Percentiles rank a stretch among this genome's conserved stretches.
Conservation (phyloP, 2,888 invertebrate species). For the Tenthredo notha region DNA sequence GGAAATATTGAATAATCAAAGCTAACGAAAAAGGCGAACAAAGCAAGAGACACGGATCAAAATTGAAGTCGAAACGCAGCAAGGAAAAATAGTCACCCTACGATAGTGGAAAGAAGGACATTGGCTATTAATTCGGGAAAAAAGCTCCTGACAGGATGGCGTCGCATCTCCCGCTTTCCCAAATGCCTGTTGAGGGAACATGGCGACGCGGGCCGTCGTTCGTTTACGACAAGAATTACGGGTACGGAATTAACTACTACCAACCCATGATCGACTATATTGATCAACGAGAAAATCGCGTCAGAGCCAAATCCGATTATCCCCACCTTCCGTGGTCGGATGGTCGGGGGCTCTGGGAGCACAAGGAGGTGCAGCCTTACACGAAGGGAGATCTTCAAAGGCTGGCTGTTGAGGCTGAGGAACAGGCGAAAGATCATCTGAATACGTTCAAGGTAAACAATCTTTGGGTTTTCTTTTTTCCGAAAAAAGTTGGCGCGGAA, state of each 20-base stretch:
- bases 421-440: conserved; percentile 85
- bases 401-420: conserved; percentile 84
- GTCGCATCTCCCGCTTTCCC: conserved; percentile 67
- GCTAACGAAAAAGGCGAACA: background rate
- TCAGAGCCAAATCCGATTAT: conserved; percentile 75
- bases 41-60: background rate
- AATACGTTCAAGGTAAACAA: conserved; percentile 80
- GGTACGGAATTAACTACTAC: conserved; percentile 91
- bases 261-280: conserved; percentile 94
- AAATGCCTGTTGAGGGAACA: conserved; percentile 71
- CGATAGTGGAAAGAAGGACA: background rate
- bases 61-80: background rate
- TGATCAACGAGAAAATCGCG: conserved; percentile 83
- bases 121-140: conserved; percentile 47
- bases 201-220: conserved; percentile 80
- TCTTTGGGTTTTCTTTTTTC: conserved; percentile 41
- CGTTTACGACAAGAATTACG: conserved; percentile 91
- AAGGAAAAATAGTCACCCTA: background rate
- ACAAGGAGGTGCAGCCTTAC: conserved; percentile 84
- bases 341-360: conserved; percentile 79
- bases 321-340: conserved; percentile 85
- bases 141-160: conserved; percentile 65
- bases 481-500: conserved; percentile 59
- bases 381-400: conserved; percentile 84
- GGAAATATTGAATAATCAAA: background rate